Base-by-base conservation (phyloP, 92 coral and sea anemone species). In the Phenganax marumi region DNA sequence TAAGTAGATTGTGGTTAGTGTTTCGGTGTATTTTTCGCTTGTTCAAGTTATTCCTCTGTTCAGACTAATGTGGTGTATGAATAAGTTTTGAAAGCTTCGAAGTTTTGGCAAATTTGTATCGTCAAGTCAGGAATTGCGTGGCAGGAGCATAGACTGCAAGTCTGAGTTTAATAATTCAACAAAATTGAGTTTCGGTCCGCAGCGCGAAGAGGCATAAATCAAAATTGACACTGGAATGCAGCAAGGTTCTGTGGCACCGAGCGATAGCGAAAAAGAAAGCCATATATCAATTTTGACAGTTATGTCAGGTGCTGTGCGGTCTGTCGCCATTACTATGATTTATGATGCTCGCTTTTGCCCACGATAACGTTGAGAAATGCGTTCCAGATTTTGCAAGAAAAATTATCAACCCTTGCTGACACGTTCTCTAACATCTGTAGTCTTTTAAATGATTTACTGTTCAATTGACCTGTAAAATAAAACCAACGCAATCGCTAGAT, bases 151-250 rank as follows among this genome's bases (percentile, higher is more conserved):
- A 63, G 83, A 78, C 83, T 23, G 39, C 50, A 11, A 78, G 83
- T 78, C 83, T 78, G 83, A 60, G 50, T n/a, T 65, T 8, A 16
- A 61, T 75, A 57, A 43, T 23, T 54, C 18, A 54, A 54, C 65
- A 65, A 78, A 78, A 62, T 50, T 78, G 60, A 78, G 12, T 13
- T 78, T 78, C 83, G 83, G 60, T 78, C 73, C 83, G 83, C 83
- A 17, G 48, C 83, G 43, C 43, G 71, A 72, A 61, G 83, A 43
- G 50, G 73, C 83, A 78, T 78, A 78, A 78, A 78, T 78, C 83
- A 78, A 61, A 78, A 60, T 78, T 78, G 83, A 78, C 83, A 78
- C 73, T 60, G 83, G 83, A 39, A 78, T 78, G 83, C 61, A 54
- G 52, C 81, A 60, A 78, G 83, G 56, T 60, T n/a, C 49, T 52